phyloP scores from a whole-genome alignment of 2,888 invertebrate genomes.

The Homarus gammarus region DNA sequence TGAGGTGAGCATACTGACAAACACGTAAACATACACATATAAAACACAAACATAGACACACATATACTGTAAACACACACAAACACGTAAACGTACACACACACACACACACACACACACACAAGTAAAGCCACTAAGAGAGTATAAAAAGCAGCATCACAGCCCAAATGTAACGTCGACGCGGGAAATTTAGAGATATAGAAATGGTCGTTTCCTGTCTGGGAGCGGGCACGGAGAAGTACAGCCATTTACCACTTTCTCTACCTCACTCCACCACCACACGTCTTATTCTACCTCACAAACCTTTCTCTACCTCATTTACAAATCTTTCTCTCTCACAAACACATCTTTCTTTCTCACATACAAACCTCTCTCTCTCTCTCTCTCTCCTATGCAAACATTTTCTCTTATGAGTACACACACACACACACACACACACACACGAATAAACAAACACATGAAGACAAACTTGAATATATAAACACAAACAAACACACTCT shows the following conservation, averaged over 20 bases:
- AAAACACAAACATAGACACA: too few species aligned
- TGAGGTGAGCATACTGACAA: too few species aligned
- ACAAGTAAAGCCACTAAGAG: background rate
- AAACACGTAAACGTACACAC: background rate
- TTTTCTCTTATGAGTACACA: constrained; percentile 1
- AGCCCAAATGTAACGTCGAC: constrained; percentile 2
- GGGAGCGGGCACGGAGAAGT: background rate
- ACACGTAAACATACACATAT: too few species aligned
- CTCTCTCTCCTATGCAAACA: too few species aligned
- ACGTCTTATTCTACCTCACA: too few species aligned
- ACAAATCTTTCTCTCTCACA: too few species aligned
- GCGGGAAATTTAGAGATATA: constrained; percentile 39
- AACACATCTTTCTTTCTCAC: too few species aligned
- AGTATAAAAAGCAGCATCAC: background rate
- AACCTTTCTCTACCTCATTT: too few species aligned
- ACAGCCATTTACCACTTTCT: background rate
- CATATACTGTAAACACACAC: background rate
- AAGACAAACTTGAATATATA: too few species aligned
- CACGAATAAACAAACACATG: background rate
- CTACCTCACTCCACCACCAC: background rate
- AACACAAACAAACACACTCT: background rate
- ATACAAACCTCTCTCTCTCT: too few species aligned
- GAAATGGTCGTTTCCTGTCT: constrained; percentile 33
- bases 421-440: background rate
- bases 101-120: background rate